Conservation (phyloP, 1,140 invertebrate genomes). For the Papilio machaon region DNA sequence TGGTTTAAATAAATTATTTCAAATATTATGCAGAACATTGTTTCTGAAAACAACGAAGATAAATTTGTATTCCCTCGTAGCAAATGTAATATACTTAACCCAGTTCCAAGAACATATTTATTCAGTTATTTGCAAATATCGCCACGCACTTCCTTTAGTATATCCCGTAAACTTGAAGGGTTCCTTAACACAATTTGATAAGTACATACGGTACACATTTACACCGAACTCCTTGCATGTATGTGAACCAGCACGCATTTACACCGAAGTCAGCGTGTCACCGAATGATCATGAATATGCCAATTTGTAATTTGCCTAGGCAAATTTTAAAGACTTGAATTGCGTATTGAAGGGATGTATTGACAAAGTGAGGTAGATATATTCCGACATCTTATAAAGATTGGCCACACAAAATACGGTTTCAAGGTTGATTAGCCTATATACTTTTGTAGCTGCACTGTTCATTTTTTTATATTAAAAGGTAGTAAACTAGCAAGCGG, state of each 20-base stretch:
- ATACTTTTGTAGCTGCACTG: too few species aligned
- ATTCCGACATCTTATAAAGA: background rate
- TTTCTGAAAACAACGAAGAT: background rate
- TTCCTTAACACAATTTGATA: slow-evolving; percentile 22
- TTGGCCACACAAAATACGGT: background rate
- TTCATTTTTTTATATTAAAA: too few species aligned
- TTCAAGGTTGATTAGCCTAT: background rate
- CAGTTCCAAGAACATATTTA: slow-evolving; percentile 21
- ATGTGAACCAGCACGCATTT: background rate
- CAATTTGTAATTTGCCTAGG: background rate
- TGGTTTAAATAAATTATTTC: too few species aligned
- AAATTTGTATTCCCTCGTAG: background rate
- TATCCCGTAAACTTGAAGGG: background rate
- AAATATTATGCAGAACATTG: background rate
- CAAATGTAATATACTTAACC: slow-evolving; percentile 9
- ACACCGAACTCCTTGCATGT: background rate
- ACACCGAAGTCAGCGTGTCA: background rate
- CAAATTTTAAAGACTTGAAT: background rate
- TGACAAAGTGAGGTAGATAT: background rate
- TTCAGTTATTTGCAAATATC: slow-evolving; percentile 25
- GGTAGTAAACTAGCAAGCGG: too few species aligned
- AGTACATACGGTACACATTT: background rate
- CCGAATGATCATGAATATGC: background rate
- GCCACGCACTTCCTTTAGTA: slow-evolving; percentile 10
- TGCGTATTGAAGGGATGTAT: background rate